Base-by-base conservation (phyloP, 2,113 vertebrate species). In the Poeciliopsis retropinna region DNA sequence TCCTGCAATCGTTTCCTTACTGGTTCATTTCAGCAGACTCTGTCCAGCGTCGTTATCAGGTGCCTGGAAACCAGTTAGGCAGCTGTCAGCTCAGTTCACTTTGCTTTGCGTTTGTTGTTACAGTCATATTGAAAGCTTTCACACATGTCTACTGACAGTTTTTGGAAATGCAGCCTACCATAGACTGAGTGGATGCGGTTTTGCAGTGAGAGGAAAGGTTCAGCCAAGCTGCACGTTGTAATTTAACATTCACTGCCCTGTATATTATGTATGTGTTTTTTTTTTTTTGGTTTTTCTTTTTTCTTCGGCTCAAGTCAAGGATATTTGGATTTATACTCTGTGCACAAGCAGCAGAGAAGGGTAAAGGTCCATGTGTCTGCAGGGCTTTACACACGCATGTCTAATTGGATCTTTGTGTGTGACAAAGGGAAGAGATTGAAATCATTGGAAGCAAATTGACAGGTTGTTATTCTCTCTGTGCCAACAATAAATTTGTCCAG, bases 391-490 rank as follows among this genome's bases (percentile, higher is more conserved):
- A 62, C 0, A 9, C 71, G 47, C 11, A 25, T n/a, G 22, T 67
- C n/a, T 66, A 44, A 9, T 14, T 25, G 31, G 7, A 30, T 54
- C 22, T 54, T 54, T 54, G 51, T 54, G 51, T 75, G 72, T 61
- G 37, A n/a, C 22, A 29, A 25, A 41, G 61, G 32, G 32, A 37
- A 71, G 54, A 15, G 31, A 22, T 51, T 30, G 67, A 81, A 78
- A 81, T 81, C 76, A 78, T 66, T 62, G 71, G 61, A 83, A 75
- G 75, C 44, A 30, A 54, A 70, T 60, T 77, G 85, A 88, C 85
- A 83, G 85, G 74, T 78, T 83, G 41, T 73, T 39, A 76, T 87
- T 92, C 73, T 73, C 67, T 69, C 30, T 80, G 64, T 80, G 76
- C 64, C 76, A 62, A 66, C 78, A 87, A 80, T 88, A 85, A 85